Conservation (phyloP, 2,113 vertebrate species). For the Manacus vitellinus region DNA sequence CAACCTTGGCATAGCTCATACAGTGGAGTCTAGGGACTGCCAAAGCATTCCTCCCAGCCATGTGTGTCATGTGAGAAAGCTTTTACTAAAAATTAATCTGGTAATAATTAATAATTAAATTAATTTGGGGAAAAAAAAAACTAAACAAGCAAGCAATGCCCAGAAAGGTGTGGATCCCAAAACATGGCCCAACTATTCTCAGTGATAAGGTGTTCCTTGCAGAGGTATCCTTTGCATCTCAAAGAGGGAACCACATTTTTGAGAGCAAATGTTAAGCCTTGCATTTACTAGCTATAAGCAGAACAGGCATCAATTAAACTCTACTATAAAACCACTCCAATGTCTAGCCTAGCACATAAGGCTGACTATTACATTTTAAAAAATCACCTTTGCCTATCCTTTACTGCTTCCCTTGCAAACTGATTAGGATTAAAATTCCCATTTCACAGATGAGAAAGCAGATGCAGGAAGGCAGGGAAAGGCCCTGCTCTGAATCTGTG, state of each 20-base stretch:
- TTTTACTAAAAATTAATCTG: neutral
- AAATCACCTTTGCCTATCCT: neutral
- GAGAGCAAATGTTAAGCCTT: neutral
- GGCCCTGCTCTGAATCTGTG: neutral
- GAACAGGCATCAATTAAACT: neutral
- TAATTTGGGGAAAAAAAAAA: neutral
- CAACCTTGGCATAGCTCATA: neutral
- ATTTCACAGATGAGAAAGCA: constrained; percentile 49
- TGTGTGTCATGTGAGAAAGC: neutral
- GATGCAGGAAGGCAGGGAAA: neutral
- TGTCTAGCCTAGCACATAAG: neutral
- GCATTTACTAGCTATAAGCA: neutral
- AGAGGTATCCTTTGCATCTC: neutral
- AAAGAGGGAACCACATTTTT: neutral
- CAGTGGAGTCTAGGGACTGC: neutral
- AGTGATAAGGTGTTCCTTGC: neutral
- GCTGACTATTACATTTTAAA: neutral
- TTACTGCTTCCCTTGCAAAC: neutral
- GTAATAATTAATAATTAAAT: neutral
- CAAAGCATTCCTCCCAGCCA: neutral
- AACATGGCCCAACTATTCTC: neutral
- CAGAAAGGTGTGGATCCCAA: neutral
- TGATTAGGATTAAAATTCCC: constrained; percentile 44
- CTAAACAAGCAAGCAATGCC: neutral
- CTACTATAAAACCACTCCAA: neutral